These are phyloP conservation scores for Eptatretus burgeri DNA, from an alignment of 2,113 vertebrate species.

Conservation along the genomic window DNA sequence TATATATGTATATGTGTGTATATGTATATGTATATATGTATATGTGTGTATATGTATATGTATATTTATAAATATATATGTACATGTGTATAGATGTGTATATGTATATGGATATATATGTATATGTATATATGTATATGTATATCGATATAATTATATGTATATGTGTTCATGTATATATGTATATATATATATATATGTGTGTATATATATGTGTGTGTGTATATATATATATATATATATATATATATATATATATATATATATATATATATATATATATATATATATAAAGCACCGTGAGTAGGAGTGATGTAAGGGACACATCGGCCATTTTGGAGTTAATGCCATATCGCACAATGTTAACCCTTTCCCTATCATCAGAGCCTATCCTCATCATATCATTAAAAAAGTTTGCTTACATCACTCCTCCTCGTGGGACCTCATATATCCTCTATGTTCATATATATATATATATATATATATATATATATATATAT, in stretches of 20 bases:
- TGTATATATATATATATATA: background rate
- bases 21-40: background rate
- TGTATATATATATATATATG: background rate
- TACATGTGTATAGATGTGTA: background rate
- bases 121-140: background rate
- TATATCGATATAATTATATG: background rate
- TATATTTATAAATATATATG: background rate
- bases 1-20: background rate
- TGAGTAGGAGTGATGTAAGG: no score
- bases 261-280: background rate
- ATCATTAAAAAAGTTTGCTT: no score
- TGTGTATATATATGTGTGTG: background rate
- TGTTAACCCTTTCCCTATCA: no score
- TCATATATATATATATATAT: no score
- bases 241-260: background rate
- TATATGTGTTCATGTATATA: background rate
- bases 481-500: no score
- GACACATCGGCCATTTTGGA: no score
- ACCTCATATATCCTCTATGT: no score
- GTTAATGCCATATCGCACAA: no score
- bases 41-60: background rate
- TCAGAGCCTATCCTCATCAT: no score
- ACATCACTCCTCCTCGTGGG: no score
- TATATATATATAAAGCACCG: background rate
- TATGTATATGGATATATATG: background rate